Percentiles rank a stretch among this genome's conserved stretches.
Conservation (phyloP, 1,140 invertebrate species). For the Planococcus citri region DNA sequence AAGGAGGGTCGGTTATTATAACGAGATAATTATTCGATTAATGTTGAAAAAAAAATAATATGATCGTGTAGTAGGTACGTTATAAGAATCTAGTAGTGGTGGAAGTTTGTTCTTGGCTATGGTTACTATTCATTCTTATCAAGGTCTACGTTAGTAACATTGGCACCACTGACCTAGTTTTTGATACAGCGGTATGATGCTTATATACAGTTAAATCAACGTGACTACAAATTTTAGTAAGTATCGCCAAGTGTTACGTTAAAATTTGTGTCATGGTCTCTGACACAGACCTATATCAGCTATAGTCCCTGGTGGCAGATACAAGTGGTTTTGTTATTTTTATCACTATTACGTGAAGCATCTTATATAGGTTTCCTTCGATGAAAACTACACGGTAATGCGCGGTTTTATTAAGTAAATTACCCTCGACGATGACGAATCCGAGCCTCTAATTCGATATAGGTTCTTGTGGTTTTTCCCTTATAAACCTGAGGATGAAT, state of each 20-base stretch:
- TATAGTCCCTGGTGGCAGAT: not conserved
- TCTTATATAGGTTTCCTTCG: not conserved
- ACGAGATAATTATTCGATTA: conserved; percentile 18
- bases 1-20: too few species aligned
- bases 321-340: conserved; percentile 3
- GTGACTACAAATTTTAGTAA: conserved; percentile 18
- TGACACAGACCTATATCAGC: conserved; percentile 13
- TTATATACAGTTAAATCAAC: conserved; percentile 8
- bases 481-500: too few species aligned
- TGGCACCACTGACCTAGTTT: conserved; percentile 17
- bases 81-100: not conserved
- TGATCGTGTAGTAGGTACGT: not conserved
- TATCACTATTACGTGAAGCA: not conserved
- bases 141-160: conserved; percentile 13
- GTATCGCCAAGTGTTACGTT: conserved; percentile 15
- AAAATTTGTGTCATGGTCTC: conserved; percentile 12
- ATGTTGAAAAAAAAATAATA: not conserved
- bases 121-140: conserved; percentile 14
- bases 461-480: too few species aligned
- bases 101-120: conserved; percentile 17
- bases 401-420: too few species aligned
- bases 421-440: too few species aligned
- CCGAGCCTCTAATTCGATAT: too few species aligned
- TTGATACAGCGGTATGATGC: not conserved
- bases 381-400: not conserved